Evolutionary conservation across 2,797 vertebrate species (phyloP), one percentile per base, ranked within the genome.

Genomic region (Heliangelus exortis): DNA sequence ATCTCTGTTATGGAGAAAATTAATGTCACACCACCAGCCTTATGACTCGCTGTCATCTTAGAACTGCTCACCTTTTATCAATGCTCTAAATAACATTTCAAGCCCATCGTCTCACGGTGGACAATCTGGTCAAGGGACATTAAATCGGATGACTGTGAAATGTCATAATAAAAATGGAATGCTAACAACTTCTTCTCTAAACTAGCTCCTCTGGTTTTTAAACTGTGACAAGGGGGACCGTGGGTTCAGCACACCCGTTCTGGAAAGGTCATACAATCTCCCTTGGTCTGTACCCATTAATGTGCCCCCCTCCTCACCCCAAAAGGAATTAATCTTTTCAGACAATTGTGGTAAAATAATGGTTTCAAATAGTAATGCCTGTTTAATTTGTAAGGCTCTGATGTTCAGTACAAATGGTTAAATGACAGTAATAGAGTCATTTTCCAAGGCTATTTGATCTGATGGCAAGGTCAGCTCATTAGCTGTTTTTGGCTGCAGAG

Each of bases 11-110:
- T 98, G 98, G 98, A 98, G 98, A 98, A 98, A 98, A 99, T 98
- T 98, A 98, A 98, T 98, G 98, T 98, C 98, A 98, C 98, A 98
- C 97, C 97, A 98, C 97, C 97, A 98, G 98, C 98, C 98, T 98
- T 98, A 98, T 99, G 98, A 98, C 98, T 99, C 87, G 98, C 99
- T 99, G 99, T 99, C 99, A 99, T 99, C 98, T 98, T 98, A 98
- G 98, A 98, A 98, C 97, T 88, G 97, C 98, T 99, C 99, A 99
- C 98, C 98, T 99, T 99, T 99, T 99, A 99, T 99, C 99, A 99
- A 98, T 97, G 97, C 98, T 98, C 98, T 98, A 98, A 98, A 98
- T 99, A 99, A 99, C 98, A 98, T 98, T 98, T 98, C 98, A 98
- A 98, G 98, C 98, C 98, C 98, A 98, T 98, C 98, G 98, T 98